Base-by-base conservation (phyloP, 2,113 vertebrate species). In the Seriola quinqueradiata region DNA sequence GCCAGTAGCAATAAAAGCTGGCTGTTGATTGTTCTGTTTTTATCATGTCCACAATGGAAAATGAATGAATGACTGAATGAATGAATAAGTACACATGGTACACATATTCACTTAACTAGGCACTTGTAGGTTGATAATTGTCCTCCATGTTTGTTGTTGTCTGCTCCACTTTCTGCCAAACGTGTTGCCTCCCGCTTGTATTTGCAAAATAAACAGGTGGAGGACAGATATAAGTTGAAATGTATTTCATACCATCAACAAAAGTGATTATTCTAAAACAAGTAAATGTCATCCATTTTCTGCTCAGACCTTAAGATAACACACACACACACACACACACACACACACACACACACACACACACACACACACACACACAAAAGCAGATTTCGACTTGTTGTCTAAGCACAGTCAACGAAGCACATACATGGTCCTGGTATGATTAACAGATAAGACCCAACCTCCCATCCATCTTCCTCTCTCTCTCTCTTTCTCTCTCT, bases 381-480 rank as follows among this genome's bases (percentile, higher is more conserved):
- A 28, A 32, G 55, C 46, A 9, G 28, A 70, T 38, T 52, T 80
- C 25, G 58, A 28, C 32, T 50, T 28, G 52, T 14, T 32, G 21
- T 78, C 21, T n/a, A 19, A 50, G 61, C 71, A 78, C 48, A 42
- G 40, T 23, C 21, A 58, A 6, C 55, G 34, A 46, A 34, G 74
- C 71, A 75, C 25, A 54, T 9, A 57, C 59, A 52, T 63, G 46
- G 60, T 59, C 25, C 14, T 61, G 34, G 10, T 63, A 70, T 90
- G 90, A 92, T 90, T 64, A 90, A 91, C 32, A 14, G 77, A 70
- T 44, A 44, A 50, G 42, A 61, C n/a, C 61, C 23, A 21, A 54
- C 61, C 54, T 80, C 75, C 55, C 74, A 90, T 93, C 77, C 81
- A 86, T 90, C 91, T 88, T 79, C 34, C 16, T 7, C 77, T 28